Base-by-base conservation (phyloP, 2,797 vertebrate genomes). In the Typhlichthys eigenmanni region DNA sequence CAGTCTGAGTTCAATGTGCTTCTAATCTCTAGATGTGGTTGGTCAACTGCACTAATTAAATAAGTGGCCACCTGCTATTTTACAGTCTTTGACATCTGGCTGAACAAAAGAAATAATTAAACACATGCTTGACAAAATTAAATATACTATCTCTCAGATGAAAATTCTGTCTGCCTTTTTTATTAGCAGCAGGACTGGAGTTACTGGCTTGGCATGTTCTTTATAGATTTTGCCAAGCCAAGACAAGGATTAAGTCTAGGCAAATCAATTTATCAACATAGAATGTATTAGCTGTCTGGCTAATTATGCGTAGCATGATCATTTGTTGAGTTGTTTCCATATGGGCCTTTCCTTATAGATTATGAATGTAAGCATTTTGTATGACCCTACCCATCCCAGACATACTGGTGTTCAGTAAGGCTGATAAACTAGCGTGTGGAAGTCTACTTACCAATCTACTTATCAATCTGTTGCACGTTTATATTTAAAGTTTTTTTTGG, bases 91-190 rank as follows among this genome's bases (percentile, higher is more conserved):
- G 92, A 87, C 92, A 92, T 93, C 91, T 93, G 92, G 87, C 83
- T 64, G 82, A 89, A 92, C 89, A 92, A 91, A 92, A 83, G 89
- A 87, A 86, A 84, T 82, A 87, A 91, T 90, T 86, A 88, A 83
- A 82, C 65, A 45, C 82, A 62, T 72, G 76, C 83, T 83, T 79
- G 73, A 80, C 78, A 86, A 88, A 84, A 76, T 76, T 78, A 85
- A 83, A 62, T 78, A 55, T 53, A 74, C 74, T 79, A 79, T 76
- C 62, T 72, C 69, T 69, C 65, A 61, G 56, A 77, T 75, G 60
- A 66, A 54, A 78, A 82, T 71, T 74, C 29, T 76, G 81, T 79
- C 75, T 89, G 83, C 72, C 74, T 79, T 85, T 3, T 13, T 81
- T 68, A 55, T 77, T 77, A 61, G 24, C 16, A 46, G 45, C 60